Conservation (phyloP, 2,888 invertebrate genomes). For the Gryllus longicercus region DNA sequence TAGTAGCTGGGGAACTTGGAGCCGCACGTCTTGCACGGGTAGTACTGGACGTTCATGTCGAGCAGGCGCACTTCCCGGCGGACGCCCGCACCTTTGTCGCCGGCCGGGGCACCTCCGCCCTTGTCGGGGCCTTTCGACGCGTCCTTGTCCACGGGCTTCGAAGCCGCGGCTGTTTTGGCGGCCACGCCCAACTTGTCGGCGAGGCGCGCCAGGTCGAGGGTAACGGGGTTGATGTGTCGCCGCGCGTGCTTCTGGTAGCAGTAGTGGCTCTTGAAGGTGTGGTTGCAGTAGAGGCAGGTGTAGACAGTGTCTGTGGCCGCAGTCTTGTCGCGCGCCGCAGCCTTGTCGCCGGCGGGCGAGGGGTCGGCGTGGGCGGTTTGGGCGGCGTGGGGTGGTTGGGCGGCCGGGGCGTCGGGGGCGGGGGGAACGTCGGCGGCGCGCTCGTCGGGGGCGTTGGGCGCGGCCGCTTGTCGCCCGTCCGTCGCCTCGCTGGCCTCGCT, state of each 20-base stretch:
- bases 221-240: conserved; percentile 63
- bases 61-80: conserved; percentile 60
- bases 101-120: conserved; percentile 25
- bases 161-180: conserved; percentile 36
- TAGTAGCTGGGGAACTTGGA: conserved; percentile 90
- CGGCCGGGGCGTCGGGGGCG: neutral
- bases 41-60: conserved; percentile 82
- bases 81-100: conserved; percentile 30
- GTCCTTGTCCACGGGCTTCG: conserved; percentile 30
- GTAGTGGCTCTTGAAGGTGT: conserved; percentile 79
- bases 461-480: neutral
- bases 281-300: conserved; percentile 71
- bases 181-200: neutral
- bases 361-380: neutral
- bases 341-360: conserved; percentile 38
- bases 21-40: conserved; percentile 89
- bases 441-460: neutral
- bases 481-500: conserved; percentile 23
- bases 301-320: conserved; percentile 47
- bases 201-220: conserved; percentile 44
- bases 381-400: neutral
- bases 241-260: conserved; percentile 79
- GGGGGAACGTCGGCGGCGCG: neutral
- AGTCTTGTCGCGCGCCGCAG: conserved; percentile 25
- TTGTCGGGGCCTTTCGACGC: conserved; percentile 39